These are phyloP conservation scores for Callipepla squamata DNA, from an alignment of 2,113 vertebrate genomes.

Conservation along the genomic window DNA sequence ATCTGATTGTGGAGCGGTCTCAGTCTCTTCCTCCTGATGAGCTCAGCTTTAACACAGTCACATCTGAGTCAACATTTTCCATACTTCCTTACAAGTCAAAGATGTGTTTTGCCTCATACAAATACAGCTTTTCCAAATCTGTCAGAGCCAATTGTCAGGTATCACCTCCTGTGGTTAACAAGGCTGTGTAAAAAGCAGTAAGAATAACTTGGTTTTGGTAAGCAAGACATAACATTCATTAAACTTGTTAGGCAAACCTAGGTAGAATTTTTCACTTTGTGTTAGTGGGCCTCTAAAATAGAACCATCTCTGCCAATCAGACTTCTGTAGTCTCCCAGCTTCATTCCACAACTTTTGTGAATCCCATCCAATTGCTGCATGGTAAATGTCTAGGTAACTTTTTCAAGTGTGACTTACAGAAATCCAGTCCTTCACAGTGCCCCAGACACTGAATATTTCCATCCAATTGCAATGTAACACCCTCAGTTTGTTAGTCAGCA, in stretches of 20 bases:
- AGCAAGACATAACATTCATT: accelerated
- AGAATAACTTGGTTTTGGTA: not conserved
- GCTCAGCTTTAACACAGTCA: not conserved
- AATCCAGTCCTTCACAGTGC: not conserved
- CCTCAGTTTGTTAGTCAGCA: not conserved
- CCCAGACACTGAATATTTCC: not conserved
- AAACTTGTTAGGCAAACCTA: not conserved
- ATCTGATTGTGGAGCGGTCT: not conserved
- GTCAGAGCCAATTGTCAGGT: accelerated
- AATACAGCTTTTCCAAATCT: accelerated
- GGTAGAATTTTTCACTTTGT: not conserved
- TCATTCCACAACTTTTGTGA: accelerated
- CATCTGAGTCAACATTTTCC: not conserved
- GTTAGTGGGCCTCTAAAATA: too few relatives aligned
- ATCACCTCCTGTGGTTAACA: not conserved
- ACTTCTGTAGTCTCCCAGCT: not conserved
- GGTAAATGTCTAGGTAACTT: not conserved
- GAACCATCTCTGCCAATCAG: not conserved
- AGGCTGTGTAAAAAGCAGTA: not conserved
- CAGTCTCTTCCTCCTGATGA: not conserved
- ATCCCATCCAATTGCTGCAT: accelerated
- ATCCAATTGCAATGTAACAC: accelerated
- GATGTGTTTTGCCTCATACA: not conserved
- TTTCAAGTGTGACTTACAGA: not conserved
- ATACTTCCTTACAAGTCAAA: not conserved